These are phyloP conservation scores for Anguilla megastoma DNA, from an alignment of 2,797 vertebrate species.

Conservation along the genomic window DNA sequence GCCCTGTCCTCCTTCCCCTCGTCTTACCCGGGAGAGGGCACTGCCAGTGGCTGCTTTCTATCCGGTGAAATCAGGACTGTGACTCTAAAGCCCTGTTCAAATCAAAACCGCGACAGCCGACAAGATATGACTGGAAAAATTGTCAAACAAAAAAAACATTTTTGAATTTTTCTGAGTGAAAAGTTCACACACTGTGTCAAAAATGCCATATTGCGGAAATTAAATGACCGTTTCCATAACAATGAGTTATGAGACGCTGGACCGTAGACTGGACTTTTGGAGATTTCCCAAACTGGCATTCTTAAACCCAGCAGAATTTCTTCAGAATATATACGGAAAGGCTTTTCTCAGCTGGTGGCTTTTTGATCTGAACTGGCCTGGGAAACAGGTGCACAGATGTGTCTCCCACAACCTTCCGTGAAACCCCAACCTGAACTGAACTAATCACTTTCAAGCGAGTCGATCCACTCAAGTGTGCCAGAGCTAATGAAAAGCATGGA, in stretches of 20 bases:
- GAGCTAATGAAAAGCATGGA: neutral
- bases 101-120: neutral
- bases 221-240: neutral
- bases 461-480: neutral
- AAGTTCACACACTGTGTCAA: neutral
- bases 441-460: neutral
- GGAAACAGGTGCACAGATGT: neutral
- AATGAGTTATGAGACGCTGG: neutral
- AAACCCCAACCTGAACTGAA: slow-evolving; percentile 5
- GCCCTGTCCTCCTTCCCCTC: neutral
- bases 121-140: neutral
- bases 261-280: neutral
- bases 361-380: neutral
- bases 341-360: neutral
- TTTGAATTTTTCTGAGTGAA: neutral
- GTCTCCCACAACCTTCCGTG: neutral
- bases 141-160: neutral
- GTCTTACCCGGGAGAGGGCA: neutral
- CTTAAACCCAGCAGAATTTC: neutral
- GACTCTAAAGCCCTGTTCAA: neutral
- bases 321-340: neutral
- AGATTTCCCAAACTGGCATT: neutral
- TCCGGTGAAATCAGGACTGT: neutral
- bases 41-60: neutral
- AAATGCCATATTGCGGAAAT: neutral